Evolutionary conservation across 2,113 vertebrate genomes (phyloP).

Genomic region (Triplophysa siluroides): DNA sequence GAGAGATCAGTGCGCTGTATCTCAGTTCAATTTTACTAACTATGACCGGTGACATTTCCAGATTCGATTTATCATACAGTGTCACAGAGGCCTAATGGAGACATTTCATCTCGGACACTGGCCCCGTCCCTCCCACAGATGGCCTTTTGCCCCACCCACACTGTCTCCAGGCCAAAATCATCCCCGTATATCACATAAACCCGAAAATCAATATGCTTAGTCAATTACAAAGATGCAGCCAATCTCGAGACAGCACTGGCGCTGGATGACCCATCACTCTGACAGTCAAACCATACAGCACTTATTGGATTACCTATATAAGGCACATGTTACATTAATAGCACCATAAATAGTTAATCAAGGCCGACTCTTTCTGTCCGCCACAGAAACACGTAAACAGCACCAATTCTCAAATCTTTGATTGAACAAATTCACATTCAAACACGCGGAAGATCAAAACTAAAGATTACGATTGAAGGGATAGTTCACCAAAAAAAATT

Average conservation of each 20-base stretch:
- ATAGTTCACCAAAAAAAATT: too few species aligned
- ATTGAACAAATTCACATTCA: not conserved
- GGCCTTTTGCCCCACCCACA: slow-evolving; percentile 36
- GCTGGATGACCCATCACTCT: slow-evolving; percentile 63
- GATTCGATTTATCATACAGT: slow-evolving; percentile 53
- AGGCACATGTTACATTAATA: slow-evolving; percentile 65
- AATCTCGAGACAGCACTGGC: slow-evolving; percentile 51
- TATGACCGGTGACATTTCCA: slow-evolving; percentile 56
- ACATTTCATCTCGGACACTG: slow-evolving; percentile 54
- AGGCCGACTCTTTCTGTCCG: slow-evolving; percentile 21
- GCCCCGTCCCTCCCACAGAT: slow-evolving; percentile 54
- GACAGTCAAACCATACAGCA: slow-evolving; percentile 68
- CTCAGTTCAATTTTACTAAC: slow-evolving; percentile 40
- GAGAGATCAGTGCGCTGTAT: not conserved
- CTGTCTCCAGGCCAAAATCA: slow-evolving; percentile 55
- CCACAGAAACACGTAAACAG: not conserved
- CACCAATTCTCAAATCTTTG: too few species aligned
- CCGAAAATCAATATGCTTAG: slow-evolving; percentile 69
- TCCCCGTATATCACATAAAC: slow-evolving; percentile 67
- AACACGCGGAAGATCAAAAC: not conserved
- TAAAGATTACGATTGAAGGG: too few species aligned
- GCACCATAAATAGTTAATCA: slow-evolving; percentile 68
- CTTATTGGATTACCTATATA: slow-evolving; percentile 65
- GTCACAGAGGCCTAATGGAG: slow-evolving; percentile 46
- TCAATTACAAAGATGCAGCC: slow-evolving; percentile 65